Evolutionary conservation across 1,140 invertebrate species (phyloP).

Genomic region (Achroia grisella): DNA sequence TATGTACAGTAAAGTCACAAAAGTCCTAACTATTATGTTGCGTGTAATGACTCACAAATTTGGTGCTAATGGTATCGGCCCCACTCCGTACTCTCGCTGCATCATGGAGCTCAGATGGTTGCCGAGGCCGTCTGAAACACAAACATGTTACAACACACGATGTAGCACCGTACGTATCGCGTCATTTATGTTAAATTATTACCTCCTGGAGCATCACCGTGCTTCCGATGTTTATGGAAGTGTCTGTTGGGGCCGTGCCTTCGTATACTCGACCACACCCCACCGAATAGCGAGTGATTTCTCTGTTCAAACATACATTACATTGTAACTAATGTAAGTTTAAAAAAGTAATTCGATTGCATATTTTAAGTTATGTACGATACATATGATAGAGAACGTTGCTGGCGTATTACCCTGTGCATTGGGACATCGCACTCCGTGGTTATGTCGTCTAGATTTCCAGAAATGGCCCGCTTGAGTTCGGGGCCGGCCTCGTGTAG

Average conservation of each 20-base stretch:
- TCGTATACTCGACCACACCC: constrained; percentile 93
- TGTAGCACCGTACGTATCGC: too few relatives aligned
- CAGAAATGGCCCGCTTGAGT: constrained; percentile 97
- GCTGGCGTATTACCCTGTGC: constrained; percentile 94
- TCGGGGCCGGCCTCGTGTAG: constrained; percentile 98
- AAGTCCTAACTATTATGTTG: neutral
- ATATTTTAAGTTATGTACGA: too few relatives aligned
- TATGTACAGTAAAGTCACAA: neutral
- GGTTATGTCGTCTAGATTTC: constrained; percentile 91
- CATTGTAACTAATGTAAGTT: too few relatives aligned
- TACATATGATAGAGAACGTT: too few relatives aligned
- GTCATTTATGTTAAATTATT: too few relatives aligned
- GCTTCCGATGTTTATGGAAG: constrained; percentile 46
- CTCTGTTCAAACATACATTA: constrained; percentile 82
- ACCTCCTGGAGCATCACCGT: constrained; percentile 44
- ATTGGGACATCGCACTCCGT: constrained; percentile 95
- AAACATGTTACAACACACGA: neutral
- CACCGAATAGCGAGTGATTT: constrained; percentile 97
- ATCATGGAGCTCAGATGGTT: constrained; percentile 71
- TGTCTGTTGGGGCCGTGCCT: constrained; percentile 72
- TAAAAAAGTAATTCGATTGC: too few relatives aligned
- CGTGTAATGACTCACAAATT: constrained; percentile 77
- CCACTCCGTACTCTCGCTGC: constrained; percentile 64
- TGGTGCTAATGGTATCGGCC: constrained; percentile 45
- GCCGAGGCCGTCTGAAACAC: constrained; percentile 45